Base-by-base conservation (phyloP, 2,797 vertebrate species). In the Clarias pachynema region DNA sequence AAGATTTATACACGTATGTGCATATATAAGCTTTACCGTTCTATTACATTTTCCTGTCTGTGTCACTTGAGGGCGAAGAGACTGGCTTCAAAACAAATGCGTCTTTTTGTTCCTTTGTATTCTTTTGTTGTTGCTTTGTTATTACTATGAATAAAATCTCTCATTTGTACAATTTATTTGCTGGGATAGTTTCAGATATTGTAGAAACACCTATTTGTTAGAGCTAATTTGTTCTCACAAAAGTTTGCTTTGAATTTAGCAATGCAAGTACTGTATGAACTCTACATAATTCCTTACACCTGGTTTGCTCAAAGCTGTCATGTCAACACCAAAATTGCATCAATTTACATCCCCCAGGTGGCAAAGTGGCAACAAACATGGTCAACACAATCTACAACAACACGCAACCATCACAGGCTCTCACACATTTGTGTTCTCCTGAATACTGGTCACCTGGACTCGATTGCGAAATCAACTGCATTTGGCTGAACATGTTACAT, bases 401-500 rank as follows among this genome's bases (percentile, higher is more conserved):
- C 44, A 49, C 44, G 2, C 10, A 49, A 49, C 10, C 10, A 49
- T 49, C 10, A 10, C 44, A 49, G 44, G 44, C 44, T 12, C 44
- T 49, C 44, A 49, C 44, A 12, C 44, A 49, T 49, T 49, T 49
- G 44, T 2, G 44, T 49, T 49, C 44, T 49, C 44, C 10, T 49
- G 44, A 49, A 12, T 49, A 49, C 44, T 12, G 44, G 44, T 49
- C 44, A 49, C 44, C 44, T 49, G 44, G 44, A 12, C 44, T 49
- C 44, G 44, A 49, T 10, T 12, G 44, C 44, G 7, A 87, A 86
- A 49, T 86, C 22, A 89, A 83, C 34, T 75, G 70, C 81, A 70
- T 68, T 37, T 79, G 79, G 78, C 69, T 88, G 87, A 90, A 88
- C 78, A 79, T 83, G 69, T 88, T 75, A 86, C 75, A 90, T 91